A percentile compares a stretch with the other conserved stretches of the same genome.
Evolutionary conservation across 2,888 invertebrate species (phyloP).

Genomic region (Thera obeliscata): DNA sequence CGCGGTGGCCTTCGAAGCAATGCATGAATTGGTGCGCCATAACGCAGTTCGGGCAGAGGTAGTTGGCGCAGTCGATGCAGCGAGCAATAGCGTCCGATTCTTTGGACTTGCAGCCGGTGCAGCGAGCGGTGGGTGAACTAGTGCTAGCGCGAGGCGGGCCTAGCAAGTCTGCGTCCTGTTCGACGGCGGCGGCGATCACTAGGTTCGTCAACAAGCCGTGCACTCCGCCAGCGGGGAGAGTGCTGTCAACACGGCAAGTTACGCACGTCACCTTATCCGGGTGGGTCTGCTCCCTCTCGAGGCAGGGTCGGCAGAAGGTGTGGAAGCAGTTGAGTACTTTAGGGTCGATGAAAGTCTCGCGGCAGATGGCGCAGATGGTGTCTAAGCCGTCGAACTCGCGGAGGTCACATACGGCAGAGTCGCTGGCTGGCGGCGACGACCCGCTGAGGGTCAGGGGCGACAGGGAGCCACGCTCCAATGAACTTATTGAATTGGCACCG

Average conservation of each 20-base stretch:
- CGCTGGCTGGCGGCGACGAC: constrained; percentile 94
- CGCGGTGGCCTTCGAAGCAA: constrained; percentile 98
- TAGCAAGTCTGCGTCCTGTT: constrained; percentile 81
- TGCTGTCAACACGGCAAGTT: constrained; percentile 84
- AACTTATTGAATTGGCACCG: constrained; percentile 96
- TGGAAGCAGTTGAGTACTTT: constrained; percentile 93
- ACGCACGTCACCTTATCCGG: constrained; percentile 91
- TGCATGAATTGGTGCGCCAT: constrained; percentile 99
- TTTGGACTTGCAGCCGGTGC: constrained; percentile 98
- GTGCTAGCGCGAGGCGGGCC: constrained; percentile 76
- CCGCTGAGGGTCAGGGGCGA: constrained; percentile 93
- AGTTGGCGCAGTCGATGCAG: constrained; percentile 98
- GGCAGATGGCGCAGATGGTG: constrained; percentile 88
- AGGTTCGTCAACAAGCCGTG: constrained; percentile 88
- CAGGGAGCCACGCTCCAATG: constrained; percentile 92
- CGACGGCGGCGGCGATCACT: constrained; percentile 82
- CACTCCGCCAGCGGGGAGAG: constrained; percentile 83
- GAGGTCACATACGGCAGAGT: constrained; percentile 92
- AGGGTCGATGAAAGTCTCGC: constrained; percentile 89
- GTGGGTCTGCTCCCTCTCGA: constrained; percentile 89
- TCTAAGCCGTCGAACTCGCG: constrained; percentile 86
- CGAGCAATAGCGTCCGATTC: constrained; percentile 97
- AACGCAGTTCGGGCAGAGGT: constrained; percentile 98
- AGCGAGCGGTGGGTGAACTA: constrained; percentile 86
- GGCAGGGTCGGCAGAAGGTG: constrained; percentile 92